Base-by-base conservation (phyloP, 2,888 invertebrate species). In the Troides helena region DNA sequence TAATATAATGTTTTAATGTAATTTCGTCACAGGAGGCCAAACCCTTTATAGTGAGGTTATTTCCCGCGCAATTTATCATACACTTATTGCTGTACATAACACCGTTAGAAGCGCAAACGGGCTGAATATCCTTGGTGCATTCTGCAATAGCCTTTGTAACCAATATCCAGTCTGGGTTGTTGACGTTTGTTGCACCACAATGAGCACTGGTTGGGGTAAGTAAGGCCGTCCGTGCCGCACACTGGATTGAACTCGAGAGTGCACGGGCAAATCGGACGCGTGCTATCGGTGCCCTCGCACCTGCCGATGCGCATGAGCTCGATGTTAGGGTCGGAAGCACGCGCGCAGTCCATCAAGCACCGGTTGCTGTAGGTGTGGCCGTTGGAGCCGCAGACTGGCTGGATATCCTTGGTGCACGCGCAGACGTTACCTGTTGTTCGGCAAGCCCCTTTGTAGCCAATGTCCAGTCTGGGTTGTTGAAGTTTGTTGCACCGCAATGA, bases 51-150 rank as follows among this genome's bases (percentile, higher is more conserved):
- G 73, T 65, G 18, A 78, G 63, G 0, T 74, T 56, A 23, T 67
- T 67, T 36, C 67, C 73, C 12, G 71, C 92, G 70, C 94, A 92
- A 75, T 93, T 88, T 75, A 96, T 85, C 75, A 95, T 93, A 83
- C 96, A 96, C 77, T 95, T 95, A 83, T 94, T 95, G 74, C 88
- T 87, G 85, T 96, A 96, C 0, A 95, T 95, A 69, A 92, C 88
- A 1, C 95, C 95, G 81, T 96, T 94, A 61, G 94, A 94, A 30
- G 95, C 96, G 84, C 96, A 96, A 17, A 95, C 95, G 58, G 93
- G 92, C n/a, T 87, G 43, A 21, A 74, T 23, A 39, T 76, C 72
- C 21, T 75, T 73, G 0, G 75, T 67, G 71, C 82, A 82, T 68
- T 18, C 61, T 23, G 46, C 58, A 67, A n/a, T 30, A 58, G 10